A percentile compares a stretch with the other conserved stretches of the same genome.
phyloP scores from a whole-genome alignment of 2,113 vertebrate genomes.

The Pseudorectes ferrugineus region DNA sequence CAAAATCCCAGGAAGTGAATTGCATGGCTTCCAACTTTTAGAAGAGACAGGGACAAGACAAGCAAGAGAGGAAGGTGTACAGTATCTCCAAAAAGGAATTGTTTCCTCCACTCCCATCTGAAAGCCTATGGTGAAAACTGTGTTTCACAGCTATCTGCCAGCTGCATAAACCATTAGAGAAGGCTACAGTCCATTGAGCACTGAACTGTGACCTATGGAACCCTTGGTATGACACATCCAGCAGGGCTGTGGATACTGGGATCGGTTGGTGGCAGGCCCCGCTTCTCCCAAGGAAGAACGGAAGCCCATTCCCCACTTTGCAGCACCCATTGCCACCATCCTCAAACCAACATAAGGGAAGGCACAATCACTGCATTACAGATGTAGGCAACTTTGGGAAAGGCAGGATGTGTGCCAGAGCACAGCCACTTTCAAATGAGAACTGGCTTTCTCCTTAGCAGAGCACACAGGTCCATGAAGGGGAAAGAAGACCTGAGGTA shows the following conservation, averaged over 20 bases:
- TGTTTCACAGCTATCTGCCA: not conserved
- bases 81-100: not conserved
- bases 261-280: not conserved
- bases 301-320: not conserved
- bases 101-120: not conserved
- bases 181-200: not conserved
- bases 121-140: not conserved
- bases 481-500: not conserved
- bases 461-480: not conserved
- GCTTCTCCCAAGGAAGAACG: not conserved
- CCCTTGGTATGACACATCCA: not conserved
- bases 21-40: constrained; percentile 19
- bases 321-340: not conserved
- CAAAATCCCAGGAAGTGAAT: not conserved
- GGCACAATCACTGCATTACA: not conserved
- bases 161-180: not conserved
- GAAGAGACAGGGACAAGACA: not conserved
- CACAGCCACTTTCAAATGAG: not conserved
- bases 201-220: not conserved
- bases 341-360: not conserved
- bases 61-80: not conserved
- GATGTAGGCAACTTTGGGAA: not conserved
- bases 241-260: not conserved
- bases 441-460: not conserved
- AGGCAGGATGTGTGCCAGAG: not conserved